Evolutionary conservation across 2,888 invertebrate genomes (phyloP), one percentile per base, ranked within the genome.

Genomic region (Copidosoma aretas): DNA sequence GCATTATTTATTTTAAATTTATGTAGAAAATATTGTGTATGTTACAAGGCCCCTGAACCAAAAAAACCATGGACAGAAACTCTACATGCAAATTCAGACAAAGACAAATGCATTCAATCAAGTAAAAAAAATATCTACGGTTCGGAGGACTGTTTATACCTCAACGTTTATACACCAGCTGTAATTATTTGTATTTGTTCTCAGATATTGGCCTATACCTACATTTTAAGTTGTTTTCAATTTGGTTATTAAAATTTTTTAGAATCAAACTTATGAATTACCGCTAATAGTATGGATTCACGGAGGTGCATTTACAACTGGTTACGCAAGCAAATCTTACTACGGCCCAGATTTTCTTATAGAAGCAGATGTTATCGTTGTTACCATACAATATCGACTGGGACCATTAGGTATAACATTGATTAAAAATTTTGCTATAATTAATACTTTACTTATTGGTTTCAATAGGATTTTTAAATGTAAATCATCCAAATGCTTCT

Each of bases 311-410:
- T 77, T 74, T 46, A 53, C 21, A 8, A 1, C 12, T 1, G 78
- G 78, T n/a, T 63, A 71, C 14, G 54, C 62, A 0, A 70, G 75
- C 32, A 59, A 51, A 21, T 32, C 24, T 4, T 22, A 66, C 0
- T 77, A 73, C 64, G 75, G 76, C n/a, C 77, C 78, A 3, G 77
- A 78, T 71, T 77, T 75, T 51, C 60, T 79, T 15, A 24, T 78
- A 4, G 77, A 77, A 52, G 71, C 75, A 56, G 71, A 73, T 54
- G 74, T 79, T 1, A 70, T 79, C 21, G 32, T 77, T 43, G 78
- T 78, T 17, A 66, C 75, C 2, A 58, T 79, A 4, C 77, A 77
- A 70, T 78, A 77, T 73, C 77, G 78, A 41, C 60, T 77, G 15
- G 77, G 76, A 21, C 60, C 74, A 10, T 64, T 77, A 1, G 79